Evolutionary conservation across 2,113 vertebrate species (phyloP), one percentile per base, ranked within the genome.

Genomic region (Mugil cephalus): DNA sequence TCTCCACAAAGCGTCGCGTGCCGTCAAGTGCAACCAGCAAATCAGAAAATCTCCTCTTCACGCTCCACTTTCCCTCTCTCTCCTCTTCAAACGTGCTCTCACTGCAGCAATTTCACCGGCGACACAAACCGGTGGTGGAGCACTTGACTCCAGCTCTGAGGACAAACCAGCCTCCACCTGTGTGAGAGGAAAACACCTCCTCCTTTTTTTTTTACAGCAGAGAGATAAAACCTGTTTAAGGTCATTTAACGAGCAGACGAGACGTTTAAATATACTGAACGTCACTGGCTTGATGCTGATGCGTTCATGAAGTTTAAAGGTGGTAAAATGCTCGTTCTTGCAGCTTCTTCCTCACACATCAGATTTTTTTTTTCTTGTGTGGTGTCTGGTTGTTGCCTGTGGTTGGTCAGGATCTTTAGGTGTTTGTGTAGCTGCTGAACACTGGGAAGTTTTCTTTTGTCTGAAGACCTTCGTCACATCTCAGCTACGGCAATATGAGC

Each of bases 81-180:
- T 39, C 70, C 83, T 79, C 79, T 73, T 60, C 51, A 72, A 60
- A 55, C 55, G 40, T 63, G 70, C 74, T 81, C 56, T 79, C 45
- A 61, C 42, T 65, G 73, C 73, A 46, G 73, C 55, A 21, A 19
- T 80, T 77, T 59, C 1, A 56, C 71, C 60, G 70, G 62, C 10
- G 62, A 63, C 55, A 13, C 50, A 13, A 53, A 65, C 61, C 58
- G 9, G 55, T 0, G 11, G 39, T 60, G 1, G 69, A 83, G 73
- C 74, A 21, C 67, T 79, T 18, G 10, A 75, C 59, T 39, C 46
- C 17, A 3, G 43, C 46, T 8, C 58, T 66, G 69, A 75, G 61
- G 77, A 71, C 65, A 58, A 30, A 4, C 6, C 7, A 74, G 19
- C 69, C 74, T 77, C 18, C 4, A 69, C n/a, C n/a, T n/a, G 73